Base-by-base conservation (phyloP, 2,797 vertebrate genomes). In the Myotis pilosus region DNA sequence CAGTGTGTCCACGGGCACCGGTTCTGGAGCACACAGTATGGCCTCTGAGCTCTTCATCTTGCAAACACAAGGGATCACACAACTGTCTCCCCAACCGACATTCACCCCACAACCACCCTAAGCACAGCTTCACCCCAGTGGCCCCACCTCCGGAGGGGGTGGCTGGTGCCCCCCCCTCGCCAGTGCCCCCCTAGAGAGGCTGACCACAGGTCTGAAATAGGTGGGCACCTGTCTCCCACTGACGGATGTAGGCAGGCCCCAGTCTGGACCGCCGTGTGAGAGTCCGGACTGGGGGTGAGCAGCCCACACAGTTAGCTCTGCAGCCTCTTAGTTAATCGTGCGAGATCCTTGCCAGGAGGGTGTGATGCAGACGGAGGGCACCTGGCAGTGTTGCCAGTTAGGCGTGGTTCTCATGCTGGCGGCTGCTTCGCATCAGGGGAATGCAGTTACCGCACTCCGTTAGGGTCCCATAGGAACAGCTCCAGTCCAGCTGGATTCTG, bases 401-500 rank as follows among this genome's bases (percentile, higher is more conserved):
- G 20, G 78, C 53, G 8, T 49, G 44, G 3, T 0, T 1, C 25
- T 49, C 30, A 66, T 9, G 71, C 38, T n/a, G 33, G 2, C 0
- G 66, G 62, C 69, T 62, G 0, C 19, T 68, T 91, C 74, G 38
- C 72, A 69, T 68, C 80, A 78, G 80, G 53, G 1, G 2, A 28
- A 33, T 6, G 1, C 2, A 41, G n/a, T 22, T 71, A 85, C 75
- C 33, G 8, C 22, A 0, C 0, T 0, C 0, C 4, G 10, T 17
- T 89, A 51, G 62, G 82, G 49, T 66, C 68, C 10, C 33, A 11
- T 55, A 17, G 51, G 53, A 88, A 82, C 74, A 96, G 92, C 80
- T 75, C 92, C 36, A 8, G 22, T 53, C 78, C 84, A 76, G 96
- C 96, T 93, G 78, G 95, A 55, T 41, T 94, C 97, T 89, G 8